Conservation (phyloP, 2,113 vertebrate genomes). For the Chaetodon trifascialis region DNA sequence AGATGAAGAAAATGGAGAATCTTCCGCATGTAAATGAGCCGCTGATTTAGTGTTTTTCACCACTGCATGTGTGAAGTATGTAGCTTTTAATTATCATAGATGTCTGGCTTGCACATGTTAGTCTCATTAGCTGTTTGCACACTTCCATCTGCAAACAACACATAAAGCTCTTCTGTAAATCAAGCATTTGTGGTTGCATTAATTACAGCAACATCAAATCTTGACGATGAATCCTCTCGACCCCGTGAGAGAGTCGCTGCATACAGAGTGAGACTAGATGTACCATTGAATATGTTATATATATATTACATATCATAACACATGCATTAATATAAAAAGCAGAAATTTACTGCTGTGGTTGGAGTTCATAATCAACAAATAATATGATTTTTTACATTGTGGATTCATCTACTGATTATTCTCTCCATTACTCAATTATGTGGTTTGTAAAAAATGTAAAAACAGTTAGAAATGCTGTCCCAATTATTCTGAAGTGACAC, state of each 20-base stretch:
- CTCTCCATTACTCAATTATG: no score
- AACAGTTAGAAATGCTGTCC: no score
- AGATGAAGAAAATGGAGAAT: not conserved
- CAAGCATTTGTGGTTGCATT: conserved; percentile 7
- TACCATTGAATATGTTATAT: no score
- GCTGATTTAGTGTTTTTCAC: not conserved
- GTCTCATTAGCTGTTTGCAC: conserved; percentile 1
- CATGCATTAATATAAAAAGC: no score
- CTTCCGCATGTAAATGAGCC: not conserved
- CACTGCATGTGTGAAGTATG: not conserved
- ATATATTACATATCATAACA: no score
- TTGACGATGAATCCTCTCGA: conserved; percentile 25
- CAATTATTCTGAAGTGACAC: no score
- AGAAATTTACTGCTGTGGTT: no score
- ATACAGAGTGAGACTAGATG: not conserved
- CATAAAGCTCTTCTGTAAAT: conserved; percentile 15
- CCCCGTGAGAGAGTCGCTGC: not conserved
- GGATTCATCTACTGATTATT: no score
- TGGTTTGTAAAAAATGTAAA: no score
- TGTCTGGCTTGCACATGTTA: conserved; percentile 6
- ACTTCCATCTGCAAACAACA: conserved; percentile 4
- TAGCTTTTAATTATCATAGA: conserved; percentile 1
- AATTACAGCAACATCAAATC: conserved; percentile 25
- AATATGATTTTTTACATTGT: no score
- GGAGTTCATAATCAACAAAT: no score